Evolutionary conservation across 2,888 invertebrate species (phyloP).

Genomic region (Herminia tarsipennalis): DNA sequence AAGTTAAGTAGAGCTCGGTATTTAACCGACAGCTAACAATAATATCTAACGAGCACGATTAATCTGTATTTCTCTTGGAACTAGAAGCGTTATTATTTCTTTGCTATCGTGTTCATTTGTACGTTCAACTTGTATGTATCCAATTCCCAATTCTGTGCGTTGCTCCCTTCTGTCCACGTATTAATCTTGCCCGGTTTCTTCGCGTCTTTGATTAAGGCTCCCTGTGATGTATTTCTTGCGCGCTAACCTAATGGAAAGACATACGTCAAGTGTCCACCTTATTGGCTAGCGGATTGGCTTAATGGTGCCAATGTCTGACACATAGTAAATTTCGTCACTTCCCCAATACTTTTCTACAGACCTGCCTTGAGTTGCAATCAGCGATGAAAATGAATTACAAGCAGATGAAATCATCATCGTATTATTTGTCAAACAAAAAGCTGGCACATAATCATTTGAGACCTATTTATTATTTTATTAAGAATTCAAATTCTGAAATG

Average conservation of each 20-base stretch:
- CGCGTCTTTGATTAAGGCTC: slow-evolving; percentile 81
- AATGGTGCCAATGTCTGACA: slow-evolving; percentile 70
- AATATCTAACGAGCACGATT: no score
- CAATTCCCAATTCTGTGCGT: slow-evolving; percentile 60
- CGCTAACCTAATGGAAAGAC: slow-evolving; percentile 81
- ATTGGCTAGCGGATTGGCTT: slow-evolving; percentile 80
- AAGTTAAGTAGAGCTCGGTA: no score
- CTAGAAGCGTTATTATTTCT: slow-evolving; percentile 36
- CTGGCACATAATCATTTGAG: no score
- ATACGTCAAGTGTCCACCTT: slow-evolving; percentile 84
- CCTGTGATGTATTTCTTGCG: slow-evolving; percentile 82
- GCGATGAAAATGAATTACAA: slow-evolving; percentile 25
- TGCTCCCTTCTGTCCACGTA: slow-evolving; percentile 69
- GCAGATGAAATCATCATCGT: background rate
- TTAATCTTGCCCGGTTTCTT: slow-evolving; percentile 78
- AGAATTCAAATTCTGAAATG: no score
- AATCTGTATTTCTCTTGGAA: no score
- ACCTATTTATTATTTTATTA: no score
- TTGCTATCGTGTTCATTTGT: slow-evolving; percentile 56
- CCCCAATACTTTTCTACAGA: slow-evolving; percentile 38
- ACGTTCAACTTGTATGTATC: slow-evolving; percentile 38
- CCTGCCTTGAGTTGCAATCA: slow-evolving; percentile 23
- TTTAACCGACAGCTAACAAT: no score
- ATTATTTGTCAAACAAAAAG: no score
- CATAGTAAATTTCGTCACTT: slow-evolving; percentile 68